Conservation (phyloP, 1,140 invertebrate genomes). For the Temnothorax curvispinosus region DNA sequence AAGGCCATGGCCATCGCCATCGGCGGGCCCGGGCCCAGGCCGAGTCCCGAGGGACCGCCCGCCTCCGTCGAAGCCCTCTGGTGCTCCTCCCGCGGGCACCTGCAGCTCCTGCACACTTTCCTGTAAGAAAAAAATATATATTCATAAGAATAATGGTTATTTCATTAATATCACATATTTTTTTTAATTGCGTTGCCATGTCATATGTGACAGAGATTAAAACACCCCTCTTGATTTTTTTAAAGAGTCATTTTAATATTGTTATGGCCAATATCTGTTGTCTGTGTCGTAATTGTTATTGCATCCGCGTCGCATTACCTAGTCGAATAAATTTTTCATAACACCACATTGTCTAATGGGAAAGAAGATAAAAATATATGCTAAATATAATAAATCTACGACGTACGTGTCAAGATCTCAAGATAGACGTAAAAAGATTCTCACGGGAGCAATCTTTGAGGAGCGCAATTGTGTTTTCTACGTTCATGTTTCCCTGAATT, state of each 20-base stretch:
- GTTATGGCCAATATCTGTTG: not conserved
- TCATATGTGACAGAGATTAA: not conserved
- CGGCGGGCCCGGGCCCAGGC: constrained; percentile 79
- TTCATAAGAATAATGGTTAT: not conserved
- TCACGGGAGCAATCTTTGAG: not conserved
- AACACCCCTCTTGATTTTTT: not conserved
- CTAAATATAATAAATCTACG: not conserved
- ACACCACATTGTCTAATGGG: not conserved
- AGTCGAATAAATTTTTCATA: not conserved
- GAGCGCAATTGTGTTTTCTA: constrained; percentile 5
- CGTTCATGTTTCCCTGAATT: constrained; percentile 28
- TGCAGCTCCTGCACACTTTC: constrained; percentile 91
- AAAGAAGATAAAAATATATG: not conserved
- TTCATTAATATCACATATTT: not conserved
- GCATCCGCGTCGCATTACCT: not conserved
- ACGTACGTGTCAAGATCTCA: not conserved
- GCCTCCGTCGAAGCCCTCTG: constrained; percentile 80
- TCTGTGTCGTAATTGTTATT: not conserved
- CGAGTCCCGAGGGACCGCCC: constrained; percentile 76
- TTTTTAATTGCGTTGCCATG: not conserved
- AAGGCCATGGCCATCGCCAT: constrained; percentile 84
- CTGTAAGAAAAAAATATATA: constrained; percentile 82
- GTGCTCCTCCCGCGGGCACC: constrained; percentile 89
- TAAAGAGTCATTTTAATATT: not conserved
- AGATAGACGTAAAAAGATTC: not conserved